Base-by-base conservation (phyloP, 2,888 invertebrate species). In the Drosophila sordidula region DNA sequence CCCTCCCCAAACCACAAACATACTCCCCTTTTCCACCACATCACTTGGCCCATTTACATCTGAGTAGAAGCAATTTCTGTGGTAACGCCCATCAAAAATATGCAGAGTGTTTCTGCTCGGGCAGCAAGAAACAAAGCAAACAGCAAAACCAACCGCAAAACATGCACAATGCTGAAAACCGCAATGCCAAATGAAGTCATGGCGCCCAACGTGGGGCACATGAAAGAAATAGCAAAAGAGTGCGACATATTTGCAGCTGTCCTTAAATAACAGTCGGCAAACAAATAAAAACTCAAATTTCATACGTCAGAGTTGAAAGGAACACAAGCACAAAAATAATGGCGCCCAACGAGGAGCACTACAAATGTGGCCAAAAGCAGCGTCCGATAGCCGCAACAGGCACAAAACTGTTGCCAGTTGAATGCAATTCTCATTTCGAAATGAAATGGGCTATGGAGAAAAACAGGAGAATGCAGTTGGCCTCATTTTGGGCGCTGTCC, bases 21-120 rank as follows among this genome's bases (percentile, higher is more conserved):
- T 18, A 18, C 18, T 18, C 18, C 18, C 18, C 18, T 18, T 18
- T 18, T 4, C 22, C 18, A 11, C 11, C 11, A 22, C 51, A 39
- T 57, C 52, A 69, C 68, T 75, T 78, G 72, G 65, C 63, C 65
- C 70, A 78, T 57, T 59, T 64, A 62, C 34, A 34, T 61, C 26
- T 18, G 22, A 29, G 45, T 18, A 18, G 22, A 36, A 32, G 41
- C 42, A 62, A 22, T 8, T 36, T 39, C 4, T 39, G 52, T 34
- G 34, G 11, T 51, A 52, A 47, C 66, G 63, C 73, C 70, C 57
- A 57, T 62, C 26, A 22, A 61, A 59, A 63, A 59, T 56, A 59
- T 69, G 57, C 57, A 64, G 32, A 64, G 29, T 39, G 26, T 12
- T 45, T 49, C 41, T 22, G 26, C 6, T 29, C 55, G 16, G 45